Conservation (phyloP, 2,797 vertebrate genomes). For the Stomatorhinus walkeri region DNA sequence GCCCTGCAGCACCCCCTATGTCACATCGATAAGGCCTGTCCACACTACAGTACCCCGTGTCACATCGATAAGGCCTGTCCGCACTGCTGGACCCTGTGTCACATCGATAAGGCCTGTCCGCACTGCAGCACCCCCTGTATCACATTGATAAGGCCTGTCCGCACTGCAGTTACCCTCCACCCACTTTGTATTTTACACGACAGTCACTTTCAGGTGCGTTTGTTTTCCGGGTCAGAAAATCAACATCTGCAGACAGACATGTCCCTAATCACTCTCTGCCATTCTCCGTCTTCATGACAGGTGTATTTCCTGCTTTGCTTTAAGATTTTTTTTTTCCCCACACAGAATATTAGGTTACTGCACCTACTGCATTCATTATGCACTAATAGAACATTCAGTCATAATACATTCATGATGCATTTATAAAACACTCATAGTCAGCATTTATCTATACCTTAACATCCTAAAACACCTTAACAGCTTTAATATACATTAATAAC, state of each 20-base stretch:
- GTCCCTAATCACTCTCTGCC: not conserved
- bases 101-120: too few relatives aligned
- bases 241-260: not conserved
- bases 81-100: too few relatives aligned
- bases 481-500: not conserved
- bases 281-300: not conserved
- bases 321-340: not conserved
- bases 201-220: not conserved
- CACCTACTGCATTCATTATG: not conserved
- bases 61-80: too few relatives aligned
- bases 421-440: not conserved
- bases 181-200: not conserved
- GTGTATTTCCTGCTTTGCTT: not conserved
- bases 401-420: not conserved
- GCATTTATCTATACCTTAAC: not conserved
- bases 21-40: not conserved
- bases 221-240: not conserved
- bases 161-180: not conserved
- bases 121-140: not conserved
- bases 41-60: not conserved
- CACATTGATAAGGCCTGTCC: not conserved
- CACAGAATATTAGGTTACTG: not conserved
- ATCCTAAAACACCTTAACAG: not conserved
- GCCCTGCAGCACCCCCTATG: not conserved
- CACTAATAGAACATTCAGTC: not conserved